Conservation (phyloP, 1,140 invertebrate genomes). For the Drosophila burlai region DNA sequence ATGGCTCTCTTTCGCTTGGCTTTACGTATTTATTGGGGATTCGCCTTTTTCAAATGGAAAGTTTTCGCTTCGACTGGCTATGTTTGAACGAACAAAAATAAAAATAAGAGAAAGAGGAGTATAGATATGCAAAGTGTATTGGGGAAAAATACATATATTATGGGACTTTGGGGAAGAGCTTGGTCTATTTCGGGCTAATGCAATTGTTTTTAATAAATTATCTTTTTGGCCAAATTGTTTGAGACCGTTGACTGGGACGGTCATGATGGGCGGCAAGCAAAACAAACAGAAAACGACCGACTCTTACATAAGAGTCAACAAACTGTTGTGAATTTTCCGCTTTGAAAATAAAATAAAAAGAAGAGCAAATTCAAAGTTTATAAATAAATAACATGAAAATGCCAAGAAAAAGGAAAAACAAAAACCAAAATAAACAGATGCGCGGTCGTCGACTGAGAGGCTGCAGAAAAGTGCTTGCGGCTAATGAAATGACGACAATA, state of each 20-base stretch:
- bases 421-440: constrained; percentile 76
- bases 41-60: constrained; percentile 68
- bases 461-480: constrained; percentile 15
- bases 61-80: constrained; percentile 38
- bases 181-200: constrained; percentile 34
- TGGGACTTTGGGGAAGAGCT: constrained; percentile 11
- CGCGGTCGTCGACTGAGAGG: constrained; percentile 55
- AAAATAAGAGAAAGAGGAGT: constrained; percentile 10
- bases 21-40: constrained; percentile 31
- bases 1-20: constrained; percentile 35
- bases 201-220: constrained; percentile 71
- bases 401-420: constrained; percentile 41
- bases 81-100: constrained; percentile 3
- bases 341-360: constrained; percentile 22
- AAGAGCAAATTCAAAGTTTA: constrained; percentile 43
- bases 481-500: constrained; percentile 48
- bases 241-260: constrained; percentile 28
- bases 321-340: constrained; percentile 60
- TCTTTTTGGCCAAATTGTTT: constrained; percentile 50
- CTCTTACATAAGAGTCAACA: constrained; percentile 77
- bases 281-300: constrained; percentile 40
- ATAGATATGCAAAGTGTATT: constrained; percentile 12
- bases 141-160: neutral
- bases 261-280: constrained; percentile 15
- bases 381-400: constrained; percentile 72